Base-by-base conservation (phyloP, 1,140 invertebrate species). In the Tetraneura akinire region DNA sequence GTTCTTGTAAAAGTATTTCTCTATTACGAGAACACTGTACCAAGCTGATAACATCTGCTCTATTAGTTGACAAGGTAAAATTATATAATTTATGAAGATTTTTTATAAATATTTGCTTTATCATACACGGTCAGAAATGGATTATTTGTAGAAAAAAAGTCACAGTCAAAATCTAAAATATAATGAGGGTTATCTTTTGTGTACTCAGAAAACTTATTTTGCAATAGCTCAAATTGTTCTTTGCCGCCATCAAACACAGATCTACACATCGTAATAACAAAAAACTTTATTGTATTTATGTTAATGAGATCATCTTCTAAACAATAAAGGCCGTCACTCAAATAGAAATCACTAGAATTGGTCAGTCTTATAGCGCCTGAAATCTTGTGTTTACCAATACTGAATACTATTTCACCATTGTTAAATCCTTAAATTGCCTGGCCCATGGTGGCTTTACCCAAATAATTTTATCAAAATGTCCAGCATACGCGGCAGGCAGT, bases 381-480 rank as follows among this genome's bases (percentile, higher is more conserved):
- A 1, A 23, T 80, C 80, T 87, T 88, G 84, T 92, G 89, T 85
- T 92, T 91, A 0, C 94, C 94, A 78, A 96, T 91, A 81, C 87
- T 86, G 84, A 96, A 94, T 5, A 85, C 85, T 70, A 90, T 89
- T 71, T 88, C 85, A 32, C 91, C 91, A 81, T 92, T n/a, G n/a
- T n/a, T n/a, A n/a, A n/a, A n/a, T n/a, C 90, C 6, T 86, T 83
- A 80, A 96, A 92, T 85, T 97, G 94, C 83, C 90, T 88, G 49
- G 94, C 91, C 95, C 95, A 97, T 6, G 92, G 91, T 37, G 95
- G 95, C 86, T 94, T 94, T 23, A 96, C 86, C 96, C 96, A 97
- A 23, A 94, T 87, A 2, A 97, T 84, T 53, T 90, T 88, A 71
- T 86, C 88, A 37, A 97, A 90, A 85, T 96, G 94, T 16, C 94